Evolutionary conservation across 2,888 invertebrate species (phyloP), one percentile per base, ranked within the genome.

Genomic region (Cerceris rybyensis): DNA sequence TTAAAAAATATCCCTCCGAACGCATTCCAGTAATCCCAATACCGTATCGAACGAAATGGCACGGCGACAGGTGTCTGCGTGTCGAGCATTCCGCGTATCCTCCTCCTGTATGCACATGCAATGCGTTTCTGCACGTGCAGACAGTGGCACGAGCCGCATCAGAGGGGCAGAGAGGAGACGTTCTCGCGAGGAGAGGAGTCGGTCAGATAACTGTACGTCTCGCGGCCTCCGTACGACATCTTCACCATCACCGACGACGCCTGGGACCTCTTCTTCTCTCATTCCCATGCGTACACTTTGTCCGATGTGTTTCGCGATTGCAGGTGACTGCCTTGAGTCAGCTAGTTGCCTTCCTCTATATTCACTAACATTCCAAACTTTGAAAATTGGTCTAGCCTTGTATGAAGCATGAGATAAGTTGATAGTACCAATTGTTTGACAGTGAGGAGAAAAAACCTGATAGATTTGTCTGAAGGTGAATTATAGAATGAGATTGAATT

Each of bases 141-240:
- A 58, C 64, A 50, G 39, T 68, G 71, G 76, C 67, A 76, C 67
- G 55, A 70, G 69, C 59, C 61, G 52, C 28, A 28, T 28, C 4
- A 57, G 67, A 77, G 61, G 72, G 58, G 58, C n/a, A 69, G 52
- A 63, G 76, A 60, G 63, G 66, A 76, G 61, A 68, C 69, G 69
- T 80, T 77, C 70, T 68, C 66, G 72, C 69, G 82, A 80, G 83
- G 84, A 88, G 87, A 89, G 87, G 89, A 92, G 91, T 91, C 92
- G 92, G 92, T 92, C 92, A 92, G 86, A 89, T 92, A 92, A 92
- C 92, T 91, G 92, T 91, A 91, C 87, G 89, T 89, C 28, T 28
- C 91, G 88, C 88, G 91, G 90, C 88, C 89, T 84, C 88, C 84
- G 89, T 86, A 89, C 90, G 91, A 91, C 90, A 90, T 91, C 90